These are phyloP conservation scores for Aspidoscelis tigris DNA, from an alignment of 2,113 vertebrate species.

Conservation along the genomic window DNA sequence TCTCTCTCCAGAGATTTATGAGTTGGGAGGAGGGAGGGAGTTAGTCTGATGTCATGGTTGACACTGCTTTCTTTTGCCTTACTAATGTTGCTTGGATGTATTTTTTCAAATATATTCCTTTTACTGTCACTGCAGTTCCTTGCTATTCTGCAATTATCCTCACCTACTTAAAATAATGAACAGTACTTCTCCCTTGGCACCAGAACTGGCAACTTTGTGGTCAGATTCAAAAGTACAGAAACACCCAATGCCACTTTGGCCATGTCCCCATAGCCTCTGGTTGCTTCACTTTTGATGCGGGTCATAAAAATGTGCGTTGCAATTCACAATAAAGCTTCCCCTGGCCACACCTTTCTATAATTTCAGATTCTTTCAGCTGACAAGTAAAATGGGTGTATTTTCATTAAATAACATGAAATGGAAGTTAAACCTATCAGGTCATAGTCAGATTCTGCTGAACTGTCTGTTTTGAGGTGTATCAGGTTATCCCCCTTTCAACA, in stretches of 20 bases:
- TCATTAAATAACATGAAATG: not conserved
- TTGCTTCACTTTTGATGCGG: too few relatives aligned
- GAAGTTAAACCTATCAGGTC: slow-evolving; percentile 6
- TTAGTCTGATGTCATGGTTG: not conserved
- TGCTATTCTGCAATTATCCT: slow-evolving; percentile 15
- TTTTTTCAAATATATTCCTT: slow-evolving; percentile 1
- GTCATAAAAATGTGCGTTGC: not conserved
- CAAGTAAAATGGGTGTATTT: not conserved
- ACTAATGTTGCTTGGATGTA: not conserved
- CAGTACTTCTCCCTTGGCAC: slow-evolving; percentile 32
- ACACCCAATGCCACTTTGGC: not conserved
- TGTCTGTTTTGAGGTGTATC: not conserved
- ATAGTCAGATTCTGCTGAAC: not conserved
- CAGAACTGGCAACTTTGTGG: slow-evolving; percentile 10
- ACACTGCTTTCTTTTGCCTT: not conserved
- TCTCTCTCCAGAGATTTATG: slow-evolving; percentile 4
- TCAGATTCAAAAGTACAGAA: not conserved
- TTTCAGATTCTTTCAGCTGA: not conserved
- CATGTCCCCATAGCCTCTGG: not conserved
- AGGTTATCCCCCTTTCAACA: not conserved
- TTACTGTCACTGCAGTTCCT: slow-evolving; percentile 5
- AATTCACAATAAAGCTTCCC: too few relatives aligned
- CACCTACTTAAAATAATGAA: slow-evolving; percentile 5
- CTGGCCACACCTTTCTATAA: rapidly evolving
- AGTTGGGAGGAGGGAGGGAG: not conserved